Base-by-base conservation (phyloP, 2,888 invertebrate genomes). In the Epinotia bilunana region DNA sequence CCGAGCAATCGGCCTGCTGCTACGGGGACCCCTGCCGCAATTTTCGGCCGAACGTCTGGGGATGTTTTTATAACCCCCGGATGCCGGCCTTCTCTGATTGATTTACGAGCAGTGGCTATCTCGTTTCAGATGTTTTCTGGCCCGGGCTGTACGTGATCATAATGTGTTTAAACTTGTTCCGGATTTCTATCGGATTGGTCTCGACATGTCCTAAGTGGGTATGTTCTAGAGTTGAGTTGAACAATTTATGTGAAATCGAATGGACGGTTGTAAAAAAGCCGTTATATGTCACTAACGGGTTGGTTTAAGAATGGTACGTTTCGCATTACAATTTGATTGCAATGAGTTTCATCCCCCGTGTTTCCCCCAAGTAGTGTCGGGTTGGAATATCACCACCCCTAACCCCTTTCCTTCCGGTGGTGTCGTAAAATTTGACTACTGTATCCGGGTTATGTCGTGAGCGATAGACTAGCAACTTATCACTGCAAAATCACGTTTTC, bases 91-190 rank as follows among this genome's bases (percentile, higher is more conserved):
- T 55, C 74, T 76, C 79, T 83, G 88, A 88, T 89, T 89, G 89
- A 89, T 89, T 88, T 88, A 88, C 83, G 88, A 83, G 70, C 43
- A 67, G 18, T 2, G 67, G 68, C 58, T 68, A 58, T 64, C 81
- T 87, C 86, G 87, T 87, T 87, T 82, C 84, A 83, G 85, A 86
- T 88, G 82, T 83, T 84, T 81, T 76, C 71, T 72, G 61, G 67
- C 61, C 65, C 71, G 61, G 71, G 43, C 23, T 64, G 60, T 61
- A 73, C 75, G 75, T 75, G 75, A 75, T 61, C 75, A 75, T 75
- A 75, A 75, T 72, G 75, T 72, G 67, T 75, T 72, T 72, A 57
- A 75, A 75, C 43, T 75, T 62, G 75, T 65, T 74, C 49, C 43
- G 55, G 53, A 61, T 55, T 71, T 75, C 60, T 68, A n/a, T 60